Evolutionary conservation across 2,888 invertebrate genomes (phyloP).

Genomic region (Geophilus truncorum): DNA sequence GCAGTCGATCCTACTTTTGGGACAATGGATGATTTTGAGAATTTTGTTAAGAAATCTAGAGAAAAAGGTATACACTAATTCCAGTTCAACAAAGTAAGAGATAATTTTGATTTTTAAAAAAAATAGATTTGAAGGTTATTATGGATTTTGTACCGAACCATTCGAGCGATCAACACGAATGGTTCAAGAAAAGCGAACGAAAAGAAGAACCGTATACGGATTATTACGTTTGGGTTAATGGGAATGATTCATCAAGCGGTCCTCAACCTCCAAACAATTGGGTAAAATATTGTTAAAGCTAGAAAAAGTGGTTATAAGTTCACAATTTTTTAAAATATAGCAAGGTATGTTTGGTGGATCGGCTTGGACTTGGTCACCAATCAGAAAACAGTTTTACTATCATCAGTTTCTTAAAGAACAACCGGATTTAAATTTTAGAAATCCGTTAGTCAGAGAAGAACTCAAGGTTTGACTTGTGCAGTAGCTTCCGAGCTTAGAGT

Average conservation of each 20-base stretch:
- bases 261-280: conserved; percentile 36
- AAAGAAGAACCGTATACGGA: conserved; percentile 59
- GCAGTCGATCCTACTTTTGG: conserved; percentile 69
- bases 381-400: conserved; percentile 32
- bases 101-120: too few species aligned
- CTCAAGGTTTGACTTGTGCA: conserved; percentile 43
- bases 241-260: conserved; percentile 43
- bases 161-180: conserved; percentile 58
- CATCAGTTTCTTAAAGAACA: conserved; percentile 34
- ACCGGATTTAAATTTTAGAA: conserved; percentile 35
- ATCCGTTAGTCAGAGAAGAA: conserved; percentile 17
- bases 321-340: conserved; percentile 9
- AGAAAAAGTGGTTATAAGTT: too few species aligned
- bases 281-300: conserved; percentile 32
- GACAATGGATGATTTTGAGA: conserved; percentile 63
- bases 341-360: conserved; percentile 31
- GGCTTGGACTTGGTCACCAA: conserved; percentile 30
- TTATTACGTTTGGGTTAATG: conserved; percentile 74
- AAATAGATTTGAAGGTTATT: conserved; percentile 54
- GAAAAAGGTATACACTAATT: conserved; percentile 44
- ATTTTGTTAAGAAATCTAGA: conserved; percentile 57
- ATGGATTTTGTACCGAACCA: conserved; percentile 52
- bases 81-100: too few species aligned
- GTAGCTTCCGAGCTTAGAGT: too few species aligned
- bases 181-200: conserved; percentile 65